phyloP scores from a whole-genome alignment of 2,797 vertebrate genomes.

The Telmatherina bonti region DNA sequence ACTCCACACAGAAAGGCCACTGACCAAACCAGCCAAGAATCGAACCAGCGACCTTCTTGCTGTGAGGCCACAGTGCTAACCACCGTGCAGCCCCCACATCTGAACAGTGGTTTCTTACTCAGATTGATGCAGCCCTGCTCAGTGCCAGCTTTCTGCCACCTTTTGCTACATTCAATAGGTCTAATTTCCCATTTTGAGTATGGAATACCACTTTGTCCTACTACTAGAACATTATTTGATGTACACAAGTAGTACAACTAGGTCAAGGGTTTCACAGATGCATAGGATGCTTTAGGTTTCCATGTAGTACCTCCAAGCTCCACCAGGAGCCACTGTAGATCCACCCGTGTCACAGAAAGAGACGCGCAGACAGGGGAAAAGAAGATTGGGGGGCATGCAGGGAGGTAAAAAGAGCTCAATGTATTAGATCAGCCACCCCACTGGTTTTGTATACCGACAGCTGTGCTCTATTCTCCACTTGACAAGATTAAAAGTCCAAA shows the following conservation, averaged over 20 bases:
- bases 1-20: too few species aligned
- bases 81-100: too few species aligned
- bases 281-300: slow-evolving; percentile 21
- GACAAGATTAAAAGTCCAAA: slow-evolving; percentile 82
- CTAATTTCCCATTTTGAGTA: slow-evolving; percentile 36
- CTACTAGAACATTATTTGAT: slow-evolving; percentile 41
- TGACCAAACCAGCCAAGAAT: too few species aligned
- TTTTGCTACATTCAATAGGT: slow-evolving; percentile 36
- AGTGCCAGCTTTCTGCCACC: slow-evolving; percentile 21
- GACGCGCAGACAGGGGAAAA: slow-evolving; percentile 17
- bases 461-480: slow-evolving; percentile 81
- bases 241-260: slow-evolving; percentile 53
- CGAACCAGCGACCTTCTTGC: too few species aligned
- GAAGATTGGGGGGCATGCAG: slow-evolving; percentile 33
- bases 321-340: slow-evolving; percentile 83
- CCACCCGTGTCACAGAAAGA: slow-evolving; percentile 39
- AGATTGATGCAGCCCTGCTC: slow-evolving; percentile 27
- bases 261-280: slow-evolving; percentile 74
- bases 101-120: too few species aligned
- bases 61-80: too few species aligned
- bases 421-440: slow-evolving; percentile 77
- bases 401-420: slow-evolving; percentile 65
- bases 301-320: slow-evolving; percentile 49
- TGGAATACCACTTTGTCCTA: slow-evolving; percentile 32
- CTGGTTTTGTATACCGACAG: slow-evolving; percentile 79